These are phyloP conservation scores for Synaphobranchus kaupii DNA, from an alignment of 2,797 vertebrate species.

Conservation along the genomic window DNA sequence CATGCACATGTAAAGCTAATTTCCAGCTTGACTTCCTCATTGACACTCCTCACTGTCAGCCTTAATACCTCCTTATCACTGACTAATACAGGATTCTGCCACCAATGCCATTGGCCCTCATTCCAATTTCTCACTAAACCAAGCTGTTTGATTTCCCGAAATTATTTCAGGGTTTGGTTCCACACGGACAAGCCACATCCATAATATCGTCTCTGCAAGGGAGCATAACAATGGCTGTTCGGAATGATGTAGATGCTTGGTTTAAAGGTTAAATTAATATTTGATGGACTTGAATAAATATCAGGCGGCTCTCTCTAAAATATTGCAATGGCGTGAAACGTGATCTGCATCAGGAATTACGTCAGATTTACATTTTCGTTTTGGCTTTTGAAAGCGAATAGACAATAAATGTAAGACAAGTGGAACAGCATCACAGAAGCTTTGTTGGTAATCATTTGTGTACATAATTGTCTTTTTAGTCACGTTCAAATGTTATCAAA, in stretches of 20 bases:
- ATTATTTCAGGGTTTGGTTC: conserved; percentile 64
- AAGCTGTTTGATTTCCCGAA: conserved; percentile 60
- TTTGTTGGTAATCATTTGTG: neutral
- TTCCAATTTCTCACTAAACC: conserved; percentile 63
- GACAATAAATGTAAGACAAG: neutral
- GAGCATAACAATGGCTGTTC: neutral
- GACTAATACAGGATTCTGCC: conserved; percentile 55
- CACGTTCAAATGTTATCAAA: neutral
- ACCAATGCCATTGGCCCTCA: conserved; percentile 32
- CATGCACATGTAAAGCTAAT: conserved; percentile 62
- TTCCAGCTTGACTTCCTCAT: conserved; percentile 48
- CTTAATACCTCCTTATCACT: conserved; percentile 61
- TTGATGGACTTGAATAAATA: conserved; percentile 39
- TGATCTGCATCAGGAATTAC: neutral
- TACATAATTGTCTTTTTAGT: conserved; percentile 3
- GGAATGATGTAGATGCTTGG: neutral
- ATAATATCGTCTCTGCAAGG: conserved; percentile 56
- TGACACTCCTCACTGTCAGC: conserved; percentile 52
- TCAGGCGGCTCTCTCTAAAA: conserved; percentile 39
- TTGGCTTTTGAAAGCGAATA: conserved; percentile 2
- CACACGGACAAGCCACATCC: conserved; percentile 48
- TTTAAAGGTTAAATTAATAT: conserved; percentile 37
- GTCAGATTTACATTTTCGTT: conserved; percentile 20
- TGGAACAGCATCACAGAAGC: neutral
- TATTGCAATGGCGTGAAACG: conserved; percentile 19